Base-by-base conservation (phyloP, 2,113 vertebrate genomes). In the Eudyptes chrysolophus region DNA sequence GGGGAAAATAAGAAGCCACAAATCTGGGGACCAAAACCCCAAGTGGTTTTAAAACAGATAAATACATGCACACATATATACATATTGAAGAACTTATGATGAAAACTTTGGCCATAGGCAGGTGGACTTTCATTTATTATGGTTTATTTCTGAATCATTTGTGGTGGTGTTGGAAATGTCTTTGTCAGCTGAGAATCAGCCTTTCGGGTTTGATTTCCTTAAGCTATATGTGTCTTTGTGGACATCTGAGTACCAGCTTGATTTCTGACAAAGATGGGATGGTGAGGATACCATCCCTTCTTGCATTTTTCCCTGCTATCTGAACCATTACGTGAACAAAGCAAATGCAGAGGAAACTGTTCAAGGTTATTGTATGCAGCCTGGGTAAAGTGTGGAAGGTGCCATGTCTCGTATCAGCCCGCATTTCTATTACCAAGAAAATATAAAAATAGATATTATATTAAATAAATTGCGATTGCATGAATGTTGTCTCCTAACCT, bases 391-490 rank as follows among this genome's bases (percentile, higher is more conserved):
- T 4, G 15, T 4, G 2, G 40, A 34, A 81, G 60, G 65, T 71
- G 55, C 42, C 19, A 0, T 6, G 9, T n/a, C 84, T 62, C 58
- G 0, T 9, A 26, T 7, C 5, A n/a, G 26, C 44, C 52, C 11
- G 1, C 38, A 3, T 57, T 58, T 65, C 58, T n/a, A 11, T n/a
- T 61, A 13, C 25, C 15, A 30, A 34, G 55, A 19, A 48, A n/a
- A 34, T 3, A 38, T 25, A 69, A 44, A 72, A 29, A 15, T 24
- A 79, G 34, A 1, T 2, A 8, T 9, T 57, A 3, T 27, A 32
- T 36, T 36, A 13, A 48, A 34, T 29, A 29, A 42, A 66, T 14
- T 3, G 26, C 1, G 1, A 5, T 20, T 48, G 10, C 2, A 0
- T 54, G 25, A 32, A 36, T 11, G 40, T 49, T 76, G 34, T 30